These are phyloP conservation scores for Sphenopsis melanotis DNA, from an alignment of 2,797 vertebrate genomes.

Conservation along the genomic window DNA sequence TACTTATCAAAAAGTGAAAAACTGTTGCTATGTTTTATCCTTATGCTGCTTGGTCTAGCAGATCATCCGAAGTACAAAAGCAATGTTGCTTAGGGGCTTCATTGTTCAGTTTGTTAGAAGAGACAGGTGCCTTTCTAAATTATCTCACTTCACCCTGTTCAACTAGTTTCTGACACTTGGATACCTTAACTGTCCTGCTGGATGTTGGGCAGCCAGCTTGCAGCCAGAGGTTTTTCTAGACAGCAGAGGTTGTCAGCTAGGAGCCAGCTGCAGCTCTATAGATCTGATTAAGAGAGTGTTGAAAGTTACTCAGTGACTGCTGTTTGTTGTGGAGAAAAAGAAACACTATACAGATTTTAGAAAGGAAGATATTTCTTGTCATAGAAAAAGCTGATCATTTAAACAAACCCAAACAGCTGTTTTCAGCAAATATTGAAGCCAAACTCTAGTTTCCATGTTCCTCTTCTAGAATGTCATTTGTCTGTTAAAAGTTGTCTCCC, in stretches of 20 bases:
- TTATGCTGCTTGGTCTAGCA: background rate
- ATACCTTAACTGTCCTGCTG: background rate
- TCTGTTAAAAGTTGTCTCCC: background rate
- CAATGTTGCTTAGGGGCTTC: accelerated
- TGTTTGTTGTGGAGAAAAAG: slow-evolving; percentile 15
- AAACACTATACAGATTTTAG: background rate
- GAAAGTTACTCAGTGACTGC: background rate
- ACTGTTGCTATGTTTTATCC: background rate
- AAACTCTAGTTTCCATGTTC: background rate
- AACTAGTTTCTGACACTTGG: background rate
- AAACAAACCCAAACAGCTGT: background rate
- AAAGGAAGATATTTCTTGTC: background rate
- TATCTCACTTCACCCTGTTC: background rate
- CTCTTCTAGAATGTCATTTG: background rate
- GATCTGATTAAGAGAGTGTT: background rate
- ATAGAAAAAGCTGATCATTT: background rate
- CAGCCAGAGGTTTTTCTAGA: background rate
- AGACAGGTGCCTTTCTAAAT: background rate
- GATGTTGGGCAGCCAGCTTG: background rate
- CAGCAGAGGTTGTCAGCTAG: background rate
- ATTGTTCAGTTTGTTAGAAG: background rate
- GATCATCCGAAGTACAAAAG: background rate
- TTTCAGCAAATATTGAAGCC: background rate
- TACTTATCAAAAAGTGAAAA: background rate
- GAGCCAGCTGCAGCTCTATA: background rate